Base-by-base conservation (phyloP, 2,888 invertebrate genomes). In the Drosophila paramelanica region DNA sequence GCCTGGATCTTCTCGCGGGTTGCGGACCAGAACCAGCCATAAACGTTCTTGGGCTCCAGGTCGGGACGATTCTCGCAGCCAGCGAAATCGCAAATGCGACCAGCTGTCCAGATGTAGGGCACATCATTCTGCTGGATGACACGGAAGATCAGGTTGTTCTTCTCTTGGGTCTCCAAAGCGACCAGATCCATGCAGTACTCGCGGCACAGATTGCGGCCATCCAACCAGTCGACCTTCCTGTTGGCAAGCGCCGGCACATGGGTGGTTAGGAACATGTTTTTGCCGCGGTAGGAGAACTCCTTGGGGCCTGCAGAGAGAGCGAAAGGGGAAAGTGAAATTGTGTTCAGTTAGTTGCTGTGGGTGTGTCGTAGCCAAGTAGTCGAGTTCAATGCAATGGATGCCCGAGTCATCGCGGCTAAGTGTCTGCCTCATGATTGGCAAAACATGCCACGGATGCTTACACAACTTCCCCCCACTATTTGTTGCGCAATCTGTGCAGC, bases 141-240 rank as follows among this genome's bases (percentile, higher is more conserved):
- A 92, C 95, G 96, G 95, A 96, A 97, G 92, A 97, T 95, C 89
- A 97, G 95, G 93, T 97, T 97, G 91, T 97, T 97, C 92, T 98
- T 97, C 91, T 97, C 97, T 93, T 97, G 97, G 11, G 96, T 96
- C 92, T 98, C 97, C 92, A 97, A 94, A 20, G 97, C 96, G 50
- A 97, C 96, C 83, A 97, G 94, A 93, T 98, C 98, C 98, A 98
- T 98, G 93, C 98, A 98, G 93, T 97, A 97, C 92, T 97, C 97
- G 78, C 98, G 94, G 93, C 98, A 98, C 89, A 97, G 94, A 93
- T 98, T 98, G 88, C 97, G 95, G 27, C 97, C 97, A 88, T 97
- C 97, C 81, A 97, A 92, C 97, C 98, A 98, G 93, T 98, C 97
- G 52, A 97, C 95, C 93, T 96, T 97, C 92, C 95, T 95, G 91